Base-by-base conservation (phyloP, 2,888 invertebrate species). In the Neoaliturus tenellus region DNA sequence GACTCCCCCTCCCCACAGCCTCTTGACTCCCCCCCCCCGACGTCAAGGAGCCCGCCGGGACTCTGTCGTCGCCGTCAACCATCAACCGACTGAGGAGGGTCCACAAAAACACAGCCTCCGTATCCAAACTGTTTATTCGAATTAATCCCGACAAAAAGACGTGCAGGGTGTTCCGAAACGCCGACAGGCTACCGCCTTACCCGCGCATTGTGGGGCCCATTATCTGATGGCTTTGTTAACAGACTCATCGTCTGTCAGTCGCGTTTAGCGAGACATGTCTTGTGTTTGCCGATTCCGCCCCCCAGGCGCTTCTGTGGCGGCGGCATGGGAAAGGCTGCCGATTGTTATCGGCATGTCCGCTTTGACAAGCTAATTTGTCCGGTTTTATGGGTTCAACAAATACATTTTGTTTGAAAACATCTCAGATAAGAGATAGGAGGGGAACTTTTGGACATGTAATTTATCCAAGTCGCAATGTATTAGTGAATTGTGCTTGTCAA, bases 91-190 rank as follows among this genome's bases (percentile, higher is more conserved):
- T 62, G 62, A 62, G 62, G 62, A 62, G 62, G 62, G 62, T 62
- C 62, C 62, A 62, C 62, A 62, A 62, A 51, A 62, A 62, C 62
- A 62, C 62, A 62, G 31, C 62, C 62, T 62, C 62, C 84, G 84
- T 84, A 84, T 84, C 84, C 81, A 84, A 84, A 84, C 84, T 84
- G 84, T 84, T 84, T 84, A 84, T 84, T 81, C 80, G 84, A 84
- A 84, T 84, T 84, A 83, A 81, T 39, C 62, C 41, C 33, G 81
- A 31, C 81, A 81, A 84, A 84, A 78, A 62, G 69, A 55, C n/a
- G 17, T 39, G 55, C 10, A 33, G 20, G 44, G 44, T 67, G 39
- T 67, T 44, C 39, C 58, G 39, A 33, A 28, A 33, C 23, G 81
- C 31, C 71, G 62, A 71, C 28, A 71, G 81, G 69, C 81, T 48